phyloP scores from a whole-genome alignment of 2,113 vertebrate species.

The Sinocyclocheilus grahami region DNA sequence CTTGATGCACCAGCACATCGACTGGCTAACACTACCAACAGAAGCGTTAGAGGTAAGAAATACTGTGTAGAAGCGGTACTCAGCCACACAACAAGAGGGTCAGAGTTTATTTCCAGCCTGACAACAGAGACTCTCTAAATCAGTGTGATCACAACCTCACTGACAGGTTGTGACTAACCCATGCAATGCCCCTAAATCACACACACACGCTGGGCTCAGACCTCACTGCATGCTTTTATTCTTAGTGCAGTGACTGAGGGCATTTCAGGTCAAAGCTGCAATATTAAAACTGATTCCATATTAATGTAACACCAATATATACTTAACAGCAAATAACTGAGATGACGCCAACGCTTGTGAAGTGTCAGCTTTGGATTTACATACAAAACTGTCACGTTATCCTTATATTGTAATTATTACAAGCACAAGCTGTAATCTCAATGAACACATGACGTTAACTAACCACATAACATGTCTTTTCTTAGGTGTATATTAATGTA shows the following conservation, averaged over 20 bases:
- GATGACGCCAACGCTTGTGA: background rate
- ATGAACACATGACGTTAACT: background rate
- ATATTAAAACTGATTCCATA: background rate
- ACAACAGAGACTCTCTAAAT: constrained; percentile 5
- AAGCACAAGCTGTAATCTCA: background rate
- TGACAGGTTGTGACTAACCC: constrained; percentile 26
- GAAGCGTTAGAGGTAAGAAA: background rate
- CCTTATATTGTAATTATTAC: background rate
- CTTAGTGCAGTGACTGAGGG: background rate
- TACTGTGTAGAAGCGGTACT: background rate
- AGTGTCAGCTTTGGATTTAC: too few relatives aligned
- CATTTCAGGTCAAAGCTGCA: constrained; percentile 4
- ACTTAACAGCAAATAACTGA: too few relatives aligned
- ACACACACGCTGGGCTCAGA: background rate
- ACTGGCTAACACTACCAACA: constrained; percentile 12
- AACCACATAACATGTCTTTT: background rate
- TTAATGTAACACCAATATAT: background rate
- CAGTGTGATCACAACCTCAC: background rate
- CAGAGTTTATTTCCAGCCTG: constrained; percentile 25
- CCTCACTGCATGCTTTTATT: background rate
- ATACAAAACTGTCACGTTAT: too few relatives aligned
- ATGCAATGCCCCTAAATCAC: constrained; percentile 24
- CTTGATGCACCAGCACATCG: constrained; percentile 7
- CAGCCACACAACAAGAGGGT: constrained; percentile 11
- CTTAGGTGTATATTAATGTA: background rate